Evolutionary conservation across 2,113 vertebrate species (phyloP).

Genomic region (Eudorcas thomsonii): DNA sequence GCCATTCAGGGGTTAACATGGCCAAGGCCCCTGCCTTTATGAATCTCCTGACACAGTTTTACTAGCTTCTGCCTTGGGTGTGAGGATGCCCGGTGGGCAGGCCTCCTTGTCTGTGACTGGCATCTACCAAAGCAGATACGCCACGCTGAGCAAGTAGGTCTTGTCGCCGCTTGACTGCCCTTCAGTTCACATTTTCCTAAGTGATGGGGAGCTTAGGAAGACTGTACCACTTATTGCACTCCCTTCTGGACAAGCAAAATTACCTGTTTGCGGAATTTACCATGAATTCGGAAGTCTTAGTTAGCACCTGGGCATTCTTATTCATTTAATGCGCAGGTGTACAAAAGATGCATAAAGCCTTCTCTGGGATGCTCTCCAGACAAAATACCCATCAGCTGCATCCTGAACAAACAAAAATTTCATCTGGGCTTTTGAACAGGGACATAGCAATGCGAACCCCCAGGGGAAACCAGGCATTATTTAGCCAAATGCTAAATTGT

Average conservation of each 20-base stretch:
- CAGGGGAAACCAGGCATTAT: conserved; percentile 11
- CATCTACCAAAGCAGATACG: background rate
- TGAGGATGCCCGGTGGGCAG: background rate
- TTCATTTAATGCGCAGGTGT: conserved; percentile 59
- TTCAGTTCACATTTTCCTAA: conserved; percentile 43
- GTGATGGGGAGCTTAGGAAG: conserved; percentile 58
- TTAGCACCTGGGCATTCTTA: conserved; percentile 65
- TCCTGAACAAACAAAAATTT: conserved; percentile 64
- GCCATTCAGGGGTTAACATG: background rate
- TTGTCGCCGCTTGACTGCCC: background rate
- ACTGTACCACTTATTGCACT: conserved; percentile 28
- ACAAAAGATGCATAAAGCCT: conserved; percentile 76
- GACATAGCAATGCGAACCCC: conserved; percentile 63
- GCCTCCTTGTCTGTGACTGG: background rate
- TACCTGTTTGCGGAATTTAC: conserved; percentile 64
- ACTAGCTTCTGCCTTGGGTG: background rate
- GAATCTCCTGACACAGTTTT: background rate
- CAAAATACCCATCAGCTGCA: conserved; percentile 70
- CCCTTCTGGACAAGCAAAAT: conserved; percentile 67
- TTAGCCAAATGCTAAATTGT: background rate
- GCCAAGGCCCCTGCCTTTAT: background rate
- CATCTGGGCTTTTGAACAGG: conserved; percentile 60
- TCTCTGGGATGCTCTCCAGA: conserved; percentile 62
- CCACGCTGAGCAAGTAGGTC: background rate
- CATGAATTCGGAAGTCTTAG: conserved; percentile 62